Evolutionary conservation across 2,113 vertebrate genomes (phyloP), one percentile per base, ranked within the genome.

Genomic region (Menidia beryllina): DNA sequence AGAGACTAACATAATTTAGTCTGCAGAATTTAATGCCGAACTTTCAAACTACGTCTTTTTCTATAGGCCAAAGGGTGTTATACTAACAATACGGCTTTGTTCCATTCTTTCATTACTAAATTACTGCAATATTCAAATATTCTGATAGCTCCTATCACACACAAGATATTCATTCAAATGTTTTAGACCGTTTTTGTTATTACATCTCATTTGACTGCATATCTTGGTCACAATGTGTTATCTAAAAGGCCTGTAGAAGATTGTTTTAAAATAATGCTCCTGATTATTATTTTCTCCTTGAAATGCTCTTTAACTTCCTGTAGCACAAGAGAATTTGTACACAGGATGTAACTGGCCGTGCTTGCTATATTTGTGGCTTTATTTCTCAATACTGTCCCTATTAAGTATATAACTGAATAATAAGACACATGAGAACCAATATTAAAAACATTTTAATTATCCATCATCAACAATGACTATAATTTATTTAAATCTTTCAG

Each of bases 401-500:
- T 43, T 1, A 41, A 47, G 26, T 20, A 14, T 21, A 13, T 8
- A 47, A 47, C 12, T 1, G 23, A 15, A 43, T 6, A 59, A 38
- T 51, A n/a, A 8, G 64, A 23, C 24, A 58, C 24, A 25, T 27
- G 12, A 34, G 9, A 63, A 41, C 53, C 9, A 7, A 41, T 10
- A 79, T 61, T 76, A 80, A 86, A 82, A 80, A 81, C 50, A 20
- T 15, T 51, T 82, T 80, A 84, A 67, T 79, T 84, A 19, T 77
- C 50, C 17, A 75, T 69, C 53, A 45, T 59, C 68, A 79, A 64
- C 69, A 77, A 81, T 83, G 21, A 20, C 45, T 60, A 53, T 76
- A 51, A 62, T 19, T 74, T 69, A 69, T 75, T 72, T 54, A 58
- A 63, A 72, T 23, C 6, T 20, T 67, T 75, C 43, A 43, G 25